Evolutionary conservation across 1,140 invertebrate genomes (phyloP), one percentile per base, ranked within the genome.

Genomic region (Musca domestica): DNA sequence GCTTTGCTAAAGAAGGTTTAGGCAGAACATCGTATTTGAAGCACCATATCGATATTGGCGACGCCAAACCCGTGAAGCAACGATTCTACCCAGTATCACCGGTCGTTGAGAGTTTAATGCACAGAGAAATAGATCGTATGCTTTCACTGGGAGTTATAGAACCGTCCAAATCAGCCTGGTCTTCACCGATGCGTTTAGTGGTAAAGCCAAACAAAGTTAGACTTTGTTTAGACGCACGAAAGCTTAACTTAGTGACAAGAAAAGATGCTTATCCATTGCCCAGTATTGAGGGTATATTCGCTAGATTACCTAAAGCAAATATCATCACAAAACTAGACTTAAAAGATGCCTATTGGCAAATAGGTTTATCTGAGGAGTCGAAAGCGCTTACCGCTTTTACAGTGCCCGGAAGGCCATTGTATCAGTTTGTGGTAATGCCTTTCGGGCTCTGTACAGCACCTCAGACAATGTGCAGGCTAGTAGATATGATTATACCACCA

Each of bases 351-450:
- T n/a, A n/a, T n/a, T n/a, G n/a, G n/a, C 46, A n/a, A 17, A 17
- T 48, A 76, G 73, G 72, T 0, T 19, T 83, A 1, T 68, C 66
- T 0, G 20, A 71, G 10, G 66, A 70, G 12, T 74, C 70, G 17
- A 73, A 69, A 56, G 69, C 74, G 46, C 83, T 83, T 52, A 85
- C 83, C 0, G 83, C 81, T 48, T 48, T 12, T 41, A 41, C 14
- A 41, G 34, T 41, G 6, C n/a, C n/a, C n/a, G n/a, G n/a, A n/a
- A n/a, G n/a, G n/a, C n/a, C n/a, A n/a, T n/a, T n/a, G n/a, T n/a
- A n/a, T n/a, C n/a, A n/a, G n/a, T n/a, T n/a, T n/a, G n/a, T n/a
- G n/a, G n/a, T n/a, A n/a, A n/a, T n/a, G n/a, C n/a, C n/a, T n/a
- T n/a, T n/a, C n/a, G n/a, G n/a, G n/a, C n/a, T n/a, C n/a, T n/a